Evolutionary conservation across 2,888 invertebrate genomes (phyloP), one percentile per base, ranked within the genome.

Genomic region (Cephus pygmeus): DNA sequence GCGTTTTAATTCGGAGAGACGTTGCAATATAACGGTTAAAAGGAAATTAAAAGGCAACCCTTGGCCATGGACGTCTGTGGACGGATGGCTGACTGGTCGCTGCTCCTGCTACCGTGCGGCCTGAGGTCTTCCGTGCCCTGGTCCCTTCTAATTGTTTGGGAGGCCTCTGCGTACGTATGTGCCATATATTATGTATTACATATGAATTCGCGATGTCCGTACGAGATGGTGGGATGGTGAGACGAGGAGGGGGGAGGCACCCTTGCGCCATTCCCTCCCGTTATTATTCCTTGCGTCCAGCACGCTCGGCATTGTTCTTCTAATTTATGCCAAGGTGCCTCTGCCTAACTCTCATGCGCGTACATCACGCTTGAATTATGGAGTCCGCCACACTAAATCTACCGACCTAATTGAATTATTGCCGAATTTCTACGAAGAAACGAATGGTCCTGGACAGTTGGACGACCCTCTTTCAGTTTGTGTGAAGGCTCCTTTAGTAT

Each of bases 361-460:
- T 87, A 88, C 86, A 87, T 88, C 87, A 87, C 85, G 81, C 84
- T 86, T 89, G 87, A 90, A 87, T 90, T 89, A 90, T 90, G 86
- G 87, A 85, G 88, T 87, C 87, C 86, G 85, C 82, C 85, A 83
- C 84, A 88, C 87, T 88, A 89, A 89, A 88, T 90, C 87, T 87
- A 87, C 80, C 77, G 77, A 82, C 75, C 85, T 90, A 90, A 90
- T 90, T 90, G 90, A 90, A 90, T 90, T 90, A 90, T 90, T 88
- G 89, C 89, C 84, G 83, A 90, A 89, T 82, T 78, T 76, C 79
- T 80, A 81, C 82, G 81, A 81, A 77, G 75, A 31, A 71, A 75
- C 71, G 34, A 71, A 71, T 9, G 12, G 31, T 71, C 71, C 56
- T 23, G 23, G 56, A 56, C 56, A 56, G 56, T 56, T 56, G 56